These are phyloP conservation scores for Epiblema foenella DNA, from an alignment of 2,888 invertebrate species.

Conservation along the genomic window DNA sequence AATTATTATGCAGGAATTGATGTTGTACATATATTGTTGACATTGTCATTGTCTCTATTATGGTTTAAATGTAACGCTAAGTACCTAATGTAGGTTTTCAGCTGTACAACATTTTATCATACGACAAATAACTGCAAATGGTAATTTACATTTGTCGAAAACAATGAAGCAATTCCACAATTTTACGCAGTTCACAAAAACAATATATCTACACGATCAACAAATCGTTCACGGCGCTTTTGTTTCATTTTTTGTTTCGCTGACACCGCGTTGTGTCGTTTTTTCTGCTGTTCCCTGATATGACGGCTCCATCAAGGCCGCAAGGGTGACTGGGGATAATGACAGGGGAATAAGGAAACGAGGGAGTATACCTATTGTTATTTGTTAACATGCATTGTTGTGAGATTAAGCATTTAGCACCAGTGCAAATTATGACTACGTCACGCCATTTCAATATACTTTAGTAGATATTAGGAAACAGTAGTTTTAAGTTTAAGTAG, in stretches of 20 bases:
- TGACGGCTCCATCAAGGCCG: constrained; percentile 70
- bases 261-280: constrained; percentile 49
- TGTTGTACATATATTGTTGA: neutral
- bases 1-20: no score
- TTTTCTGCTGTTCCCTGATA: constrained; percentile 48
- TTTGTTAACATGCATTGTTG: constrained; percentile 25
- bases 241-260: constrained; percentile 51
- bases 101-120: no score
- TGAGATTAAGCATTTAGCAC: constrained; percentile 27
- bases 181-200: constrained; percentile 33
- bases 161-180: neutral
- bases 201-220: constrained; percentile 42
- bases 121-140: neutral
- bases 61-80: neutral
- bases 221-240: constrained; percentile 51
- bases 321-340: constrained; percentile 70
- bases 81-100: no score
- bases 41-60: neutral
- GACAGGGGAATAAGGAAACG: constrained; percentile 56
- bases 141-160: neutral
- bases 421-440: constrained; percentile 18
- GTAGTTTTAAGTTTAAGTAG: neutral
- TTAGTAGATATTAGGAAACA: neutral
- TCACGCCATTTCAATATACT: neutral
- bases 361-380: constrained; percentile 45